phyloP scores from a whole-genome alignment of 2,888 invertebrate genomes.

The Mantis religiosa region DNA sequence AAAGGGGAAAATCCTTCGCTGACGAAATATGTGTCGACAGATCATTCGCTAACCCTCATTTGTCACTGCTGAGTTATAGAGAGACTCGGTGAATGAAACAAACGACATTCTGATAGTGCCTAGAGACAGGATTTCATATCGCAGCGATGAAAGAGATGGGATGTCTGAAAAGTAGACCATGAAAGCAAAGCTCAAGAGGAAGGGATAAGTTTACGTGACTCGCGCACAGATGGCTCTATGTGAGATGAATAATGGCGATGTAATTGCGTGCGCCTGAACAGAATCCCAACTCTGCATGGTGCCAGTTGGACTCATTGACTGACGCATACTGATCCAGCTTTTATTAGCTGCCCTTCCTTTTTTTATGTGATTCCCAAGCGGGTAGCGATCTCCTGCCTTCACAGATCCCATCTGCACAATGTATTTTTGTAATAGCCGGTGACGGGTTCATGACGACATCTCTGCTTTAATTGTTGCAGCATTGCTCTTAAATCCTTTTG shows the following conservation, averaged over 20 bases:
- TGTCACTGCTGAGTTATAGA: too few relatives aligned
- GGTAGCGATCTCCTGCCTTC: too few relatives aligned
- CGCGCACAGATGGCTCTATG: background rate
- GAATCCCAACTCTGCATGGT: background rate
- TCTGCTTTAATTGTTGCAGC: too few relatives aligned
- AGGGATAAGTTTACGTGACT: background rate
- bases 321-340: background rate
- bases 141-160: background rate
- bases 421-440: too few relatives aligned
- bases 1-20: too few relatives aligned
- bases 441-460: too few relatives aligned
- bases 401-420: too few relatives aligned
- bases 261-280: background rate
- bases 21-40: too few relatives aligned
- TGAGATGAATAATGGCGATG: background rate
- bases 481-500: too few relatives aligned
- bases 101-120: background rate
- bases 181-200: background rate
- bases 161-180: background rate
- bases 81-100: background rate
- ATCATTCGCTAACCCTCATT: too few relatives aligned
- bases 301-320: background rate
- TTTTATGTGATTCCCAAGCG: too few relatives aligned
- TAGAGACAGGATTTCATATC: background rate
- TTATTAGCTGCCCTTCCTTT: background rate